Percentiles rank a stretch among this genome's conserved stretches.
phyloP scores from a whole-genome alignment of 2,113 vertebrate genomes.

The Carollia perspicillata region DNA sequence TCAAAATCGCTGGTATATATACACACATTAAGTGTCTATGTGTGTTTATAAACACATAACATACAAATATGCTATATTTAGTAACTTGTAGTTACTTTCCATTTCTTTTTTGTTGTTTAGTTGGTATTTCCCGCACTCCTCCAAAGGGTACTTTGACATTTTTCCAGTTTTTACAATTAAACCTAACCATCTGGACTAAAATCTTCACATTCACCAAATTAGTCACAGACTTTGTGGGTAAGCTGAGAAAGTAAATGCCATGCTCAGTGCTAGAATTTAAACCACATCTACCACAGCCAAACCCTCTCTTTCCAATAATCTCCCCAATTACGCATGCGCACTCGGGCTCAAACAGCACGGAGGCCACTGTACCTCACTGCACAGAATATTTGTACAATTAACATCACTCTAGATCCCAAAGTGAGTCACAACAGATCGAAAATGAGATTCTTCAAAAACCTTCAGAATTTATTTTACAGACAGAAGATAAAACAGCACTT shows the following conservation, averaged over 20 bases:
- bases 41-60: conserved; percentile 46
- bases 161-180: conserved; percentile 76
- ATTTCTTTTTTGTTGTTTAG: conserved; percentile 55
- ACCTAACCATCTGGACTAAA: conserved; percentile 78
- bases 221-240: conserved; percentile 74
- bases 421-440: not conserved
- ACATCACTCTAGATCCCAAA: not conserved
- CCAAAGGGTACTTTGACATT: conserved; percentile 64
- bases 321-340: conserved; percentile 46
- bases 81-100: conserved; percentile 54
- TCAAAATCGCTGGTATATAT: not conserved
- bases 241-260: conserved; percentile 76
- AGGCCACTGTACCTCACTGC: not conserved
- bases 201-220: conserved; percentile 69
- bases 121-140: conserved; percentile 46
- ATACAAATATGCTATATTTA: conserved; percentile 60
- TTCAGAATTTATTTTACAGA: not conserved
- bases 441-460: not conserved
- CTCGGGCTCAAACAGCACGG: conserved; percentile 24
- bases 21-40: not conserved
- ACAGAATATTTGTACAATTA: not conserved
- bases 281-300: conserved; percentile 67
- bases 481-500: not conserved
- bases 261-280: conserved; percentile 57
- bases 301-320: conserved; percentile 60